Conservation (phyloP, 2,888 invertebrate species). For the Trichacis sp. region DNA sequence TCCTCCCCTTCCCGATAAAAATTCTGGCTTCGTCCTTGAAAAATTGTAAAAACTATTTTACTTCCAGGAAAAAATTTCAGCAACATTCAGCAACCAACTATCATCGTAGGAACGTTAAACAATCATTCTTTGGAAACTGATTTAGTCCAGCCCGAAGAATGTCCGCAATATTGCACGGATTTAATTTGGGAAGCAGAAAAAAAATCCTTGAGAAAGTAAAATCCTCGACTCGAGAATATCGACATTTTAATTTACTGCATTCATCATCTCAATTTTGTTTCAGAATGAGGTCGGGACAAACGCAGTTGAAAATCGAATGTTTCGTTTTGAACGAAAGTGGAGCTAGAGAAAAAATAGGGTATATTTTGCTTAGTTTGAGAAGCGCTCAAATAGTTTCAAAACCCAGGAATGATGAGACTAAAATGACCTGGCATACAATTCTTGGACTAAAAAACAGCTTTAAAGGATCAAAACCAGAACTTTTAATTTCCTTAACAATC, state of each 20-base stretch:
- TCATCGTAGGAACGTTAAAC: constrained; percentile 75
- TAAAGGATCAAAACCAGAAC: constrained; percentile 62
- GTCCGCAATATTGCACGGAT: constrained; percentile 78
- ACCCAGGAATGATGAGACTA: constrained; percentile 65
- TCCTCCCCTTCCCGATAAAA: no score
- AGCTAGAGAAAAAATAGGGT: constrained; percentile 77
- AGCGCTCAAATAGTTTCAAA: constrained; percentile 77
- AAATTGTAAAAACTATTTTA: neutral
- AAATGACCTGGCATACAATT: constrained; percentile 62
- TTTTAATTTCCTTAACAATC: constrained; percentile 62
- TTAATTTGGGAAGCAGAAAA: constrained; percentile 85
- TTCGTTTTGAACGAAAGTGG: constrained; percentile 72
- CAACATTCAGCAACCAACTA: constrained; percentile 71
- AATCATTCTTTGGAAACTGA: constrained; percentile 79
- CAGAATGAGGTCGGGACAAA: constrained; percentile 80
- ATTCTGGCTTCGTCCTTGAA: no score
- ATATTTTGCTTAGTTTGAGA: constrained; percentile 77
- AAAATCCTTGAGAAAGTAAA: constrained; percentile 76
- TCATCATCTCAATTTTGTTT: no score
- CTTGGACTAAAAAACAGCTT: constrained; percentile 63
- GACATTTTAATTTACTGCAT: no score
- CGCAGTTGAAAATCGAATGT: constrained; percentile 81
- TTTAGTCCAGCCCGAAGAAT: constrained; percentile 72
- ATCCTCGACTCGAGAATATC: no score
- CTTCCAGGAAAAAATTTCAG: constrained; percentile 74